These are phyloP conservation scores for Agrilus planipennis DNA, from an alignment of 1,140 invertebrate genomes.

Conservation along the genomic window DNA sequence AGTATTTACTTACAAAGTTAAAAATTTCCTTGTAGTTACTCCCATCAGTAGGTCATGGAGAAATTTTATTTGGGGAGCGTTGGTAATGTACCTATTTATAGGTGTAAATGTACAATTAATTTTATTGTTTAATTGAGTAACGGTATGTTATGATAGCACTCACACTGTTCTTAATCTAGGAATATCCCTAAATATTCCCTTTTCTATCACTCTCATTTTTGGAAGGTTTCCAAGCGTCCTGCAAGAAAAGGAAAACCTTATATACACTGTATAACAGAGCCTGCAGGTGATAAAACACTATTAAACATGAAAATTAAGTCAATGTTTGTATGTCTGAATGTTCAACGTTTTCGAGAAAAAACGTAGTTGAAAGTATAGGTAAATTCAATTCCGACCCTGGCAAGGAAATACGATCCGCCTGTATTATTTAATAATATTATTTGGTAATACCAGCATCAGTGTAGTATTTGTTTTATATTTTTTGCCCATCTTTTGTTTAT, in stretches of 20 bases:
- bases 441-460: no score
- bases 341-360: no score
- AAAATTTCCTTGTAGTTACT: slow-evolving; percentile 35
- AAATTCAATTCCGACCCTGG: no score
- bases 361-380: no score
- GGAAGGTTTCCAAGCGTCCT: slow-evolving; percentile 36
- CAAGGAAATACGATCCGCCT: no score
- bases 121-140: neutral
- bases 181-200: slow-evolving; percentile 36
- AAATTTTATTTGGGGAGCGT: slow-evolving; percentile 37
- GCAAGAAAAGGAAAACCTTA: slow-evolving; percentile 18
- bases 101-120: slow-evolving; percentile 18
- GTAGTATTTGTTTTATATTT: no score
- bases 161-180: slow-evolving; percentile 37
- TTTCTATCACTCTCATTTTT: slow-evolving; percentile 34
- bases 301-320: no score
- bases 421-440: no score
- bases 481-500: no score
- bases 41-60: slow-evolving; percentile 33
- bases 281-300: no score
- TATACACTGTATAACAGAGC: no score
- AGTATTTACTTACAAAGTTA: slow-evolving; percentile 38
- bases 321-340: no score
- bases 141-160: slow-evolving; percentile 10
- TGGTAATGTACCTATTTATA: slow-evolving; percentile 43